Conservation (phyloP, 2,113 vertebrate genomes). For the Nymphicus hollandicus region DNA sequence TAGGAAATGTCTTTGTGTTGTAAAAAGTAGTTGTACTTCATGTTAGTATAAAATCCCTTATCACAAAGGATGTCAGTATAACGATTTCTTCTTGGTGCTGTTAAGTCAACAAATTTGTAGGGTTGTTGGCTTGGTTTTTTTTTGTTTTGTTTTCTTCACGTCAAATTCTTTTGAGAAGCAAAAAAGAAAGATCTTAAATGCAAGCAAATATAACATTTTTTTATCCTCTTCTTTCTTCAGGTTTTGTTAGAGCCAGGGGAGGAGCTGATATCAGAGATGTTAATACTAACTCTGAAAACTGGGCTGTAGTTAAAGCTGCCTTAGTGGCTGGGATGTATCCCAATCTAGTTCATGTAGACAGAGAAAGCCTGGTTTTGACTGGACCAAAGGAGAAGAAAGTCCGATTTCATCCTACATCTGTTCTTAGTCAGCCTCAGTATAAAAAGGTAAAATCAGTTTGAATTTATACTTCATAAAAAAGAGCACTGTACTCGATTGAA, state of each 20-base stretch:
- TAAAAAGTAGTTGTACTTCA: background rate
- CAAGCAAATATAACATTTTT: background rate
- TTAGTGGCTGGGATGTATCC: conserved; percentile 94
- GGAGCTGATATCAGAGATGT: conserved; percentile 89
- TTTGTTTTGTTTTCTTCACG: background rate
- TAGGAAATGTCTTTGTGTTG: background rate
- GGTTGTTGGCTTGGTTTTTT: background rate
- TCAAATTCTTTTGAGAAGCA: background rate
- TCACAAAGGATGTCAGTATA: background rate
- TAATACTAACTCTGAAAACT: conserved; percentile 94
- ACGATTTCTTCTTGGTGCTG: background rate
- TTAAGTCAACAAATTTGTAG: background rate
- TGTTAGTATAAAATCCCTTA: background rate
- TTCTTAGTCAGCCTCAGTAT: conserved; percentile 83
- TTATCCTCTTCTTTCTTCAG: conserved; percentile 62
- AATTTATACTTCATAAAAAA: background rate
- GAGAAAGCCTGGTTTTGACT: conserved; percentile 72
- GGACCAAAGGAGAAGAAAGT: conserved; percentile 86
- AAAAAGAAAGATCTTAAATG: background rate
- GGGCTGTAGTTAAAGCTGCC: conserved; percentile 94
- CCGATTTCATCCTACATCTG: conserved; percentile 87
- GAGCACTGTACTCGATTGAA: background rate
- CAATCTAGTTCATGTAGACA: conserved; percentile 85
- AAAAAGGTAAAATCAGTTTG: conserved; percentile 81
- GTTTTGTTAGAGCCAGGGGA: conserved; percentile 90